Evolutionary conservation across 2,113 vertebrate genomes (phyloP), one percentile per base, ranked within the genome.

Genomic region (Eubucco bourcierii): DNA sequence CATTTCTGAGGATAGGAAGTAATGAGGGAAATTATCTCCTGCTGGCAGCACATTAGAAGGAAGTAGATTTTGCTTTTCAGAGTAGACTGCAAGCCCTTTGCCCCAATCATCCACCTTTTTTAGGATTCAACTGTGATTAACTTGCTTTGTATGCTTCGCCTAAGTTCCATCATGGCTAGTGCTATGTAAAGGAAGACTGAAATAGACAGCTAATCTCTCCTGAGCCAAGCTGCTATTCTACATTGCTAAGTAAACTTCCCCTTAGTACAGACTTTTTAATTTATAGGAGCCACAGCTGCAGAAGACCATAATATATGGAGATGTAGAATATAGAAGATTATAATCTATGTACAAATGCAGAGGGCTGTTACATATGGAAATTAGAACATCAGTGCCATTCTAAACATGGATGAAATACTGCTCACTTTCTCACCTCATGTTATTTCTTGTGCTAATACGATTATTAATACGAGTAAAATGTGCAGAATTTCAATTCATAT

Each of bases 1-100:
- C 56, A 74, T 70, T 87, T 93, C 72, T 94, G 76, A 94, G 79
- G 87, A 87, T 3, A 77, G 67, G 87, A 93, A 95, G 73, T 37
- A 85, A 87, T 55, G 78, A 87, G 52, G 34, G 64, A 89, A 92
- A 83, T 95, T 59, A 89, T 93, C 64, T 82, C 80, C 64, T 87
- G 33, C 72, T 93, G 84, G 76, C 87, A 95, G 72, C 28, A 68
- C 68, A 85, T 95, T 33, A 95, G 46, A 89, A 25, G 15, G 44
- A 90, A 79, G 44, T 2, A 87, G 68, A 85, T 67, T 13, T 63
- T 58, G n/a, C 46, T 80, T 80, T 91, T 67, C 79, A 87, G 79
- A 94, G 75, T 29, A 87, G 44, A 83, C 29, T 90, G 71, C 33
- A 66, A 72, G 63, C 15, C 80, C 74, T 80, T 80, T 87, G 91